These are phyloP conservation scores for Platalea minor DNA, from an alignment of 2,797 vertebrate species.

Conservation along the genomic window DNA sequence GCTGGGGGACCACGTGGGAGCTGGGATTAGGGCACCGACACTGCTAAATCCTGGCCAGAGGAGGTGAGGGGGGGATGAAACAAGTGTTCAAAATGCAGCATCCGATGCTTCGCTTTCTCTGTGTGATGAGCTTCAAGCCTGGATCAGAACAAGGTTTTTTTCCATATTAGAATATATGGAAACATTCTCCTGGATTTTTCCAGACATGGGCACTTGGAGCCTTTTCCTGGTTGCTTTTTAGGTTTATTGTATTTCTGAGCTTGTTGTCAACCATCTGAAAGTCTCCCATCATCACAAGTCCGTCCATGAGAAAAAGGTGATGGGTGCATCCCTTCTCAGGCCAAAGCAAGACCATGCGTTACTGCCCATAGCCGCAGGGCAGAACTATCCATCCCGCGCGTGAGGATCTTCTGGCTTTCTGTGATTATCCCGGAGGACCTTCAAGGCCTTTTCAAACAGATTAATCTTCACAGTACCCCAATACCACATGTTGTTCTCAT, in stretches of 20 bases:
- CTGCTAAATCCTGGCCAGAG: neutral
- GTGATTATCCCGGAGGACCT: neutral
- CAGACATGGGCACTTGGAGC: neutral
- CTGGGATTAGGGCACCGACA: neutral
- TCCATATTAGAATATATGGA: neutral
- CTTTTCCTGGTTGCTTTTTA: neutral
- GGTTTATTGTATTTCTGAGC: neutral
- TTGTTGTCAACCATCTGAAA: neutral
- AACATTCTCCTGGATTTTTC: neutral
- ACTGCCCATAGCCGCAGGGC: neutral
- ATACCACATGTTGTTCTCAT: neutral
- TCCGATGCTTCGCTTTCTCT: neutral
- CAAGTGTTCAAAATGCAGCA: neutral
- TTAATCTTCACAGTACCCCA: neutral
- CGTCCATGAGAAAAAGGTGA: neutral
- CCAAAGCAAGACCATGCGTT: neutral
- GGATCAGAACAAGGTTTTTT: neutral
- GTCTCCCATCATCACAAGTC: neutral
- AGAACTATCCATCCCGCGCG: accelerated
- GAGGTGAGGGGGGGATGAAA: neutral
- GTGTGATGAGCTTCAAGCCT: neutral
- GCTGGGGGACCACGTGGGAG: neutral
- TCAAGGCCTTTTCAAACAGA: neutral
- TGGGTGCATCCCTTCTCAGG: neutral
- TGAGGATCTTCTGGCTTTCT: neutral